phyloP scores from a whole-genome alignment of 2,113 vertebrate species.

The Etia nguti region DNA sequence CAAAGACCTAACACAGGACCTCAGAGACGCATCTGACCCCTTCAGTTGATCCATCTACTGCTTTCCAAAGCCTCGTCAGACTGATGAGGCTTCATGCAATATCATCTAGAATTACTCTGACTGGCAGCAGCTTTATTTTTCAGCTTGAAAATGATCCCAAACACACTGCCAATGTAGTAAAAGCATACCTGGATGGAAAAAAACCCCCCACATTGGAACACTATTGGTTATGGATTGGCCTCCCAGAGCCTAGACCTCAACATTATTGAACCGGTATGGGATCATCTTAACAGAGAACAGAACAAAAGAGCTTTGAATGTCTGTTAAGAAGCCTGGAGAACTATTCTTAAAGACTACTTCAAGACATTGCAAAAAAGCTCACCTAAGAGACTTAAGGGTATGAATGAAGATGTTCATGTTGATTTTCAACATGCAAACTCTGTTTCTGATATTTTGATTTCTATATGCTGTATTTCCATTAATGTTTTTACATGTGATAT shows the following conservation, averaged over 20 bases:
- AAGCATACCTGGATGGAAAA: not conserved
- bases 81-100: not conserved
- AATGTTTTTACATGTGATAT: not conserved
- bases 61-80: not conserved
- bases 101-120: not conserved
- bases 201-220: not conserved
- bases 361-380: not conserved
- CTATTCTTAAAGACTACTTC: not conserved
- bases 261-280: not conserved
- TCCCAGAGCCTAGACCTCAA: not conserved
- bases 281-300: not conserved
- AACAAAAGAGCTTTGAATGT: not conserved
- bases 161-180: not conserved
- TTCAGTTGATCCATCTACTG: not conserved
- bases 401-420: not conserved
- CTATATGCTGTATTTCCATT: not conserved
- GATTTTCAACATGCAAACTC: not conserved
- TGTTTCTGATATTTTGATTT: not conserved
- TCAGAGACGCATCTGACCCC: not conserved
- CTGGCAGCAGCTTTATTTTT: not conserved
- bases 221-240: not conserved
- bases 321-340: not conserved
- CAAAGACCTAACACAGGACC: not conserved
- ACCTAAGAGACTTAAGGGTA: not conserved
- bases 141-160: not conserved